Evolutionary conservation across 2,797 vertebrate species (phyloP).

Genomic region (Artibeus jamaicensis): DNA sequence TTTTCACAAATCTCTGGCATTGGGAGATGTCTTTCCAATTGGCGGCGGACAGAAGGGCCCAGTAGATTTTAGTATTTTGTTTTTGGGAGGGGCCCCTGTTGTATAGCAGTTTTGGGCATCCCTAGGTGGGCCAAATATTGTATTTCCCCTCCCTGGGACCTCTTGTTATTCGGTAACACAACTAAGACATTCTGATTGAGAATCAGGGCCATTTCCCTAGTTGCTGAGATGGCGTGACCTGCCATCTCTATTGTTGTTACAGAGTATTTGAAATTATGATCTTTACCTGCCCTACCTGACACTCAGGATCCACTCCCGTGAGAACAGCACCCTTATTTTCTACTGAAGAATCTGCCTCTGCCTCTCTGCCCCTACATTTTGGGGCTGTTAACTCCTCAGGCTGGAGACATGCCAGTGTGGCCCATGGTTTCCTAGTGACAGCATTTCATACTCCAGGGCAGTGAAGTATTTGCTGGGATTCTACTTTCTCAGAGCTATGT

Average conservation of each 20-base stretch:
- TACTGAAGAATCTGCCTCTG: neutral
- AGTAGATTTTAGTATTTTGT: no score
- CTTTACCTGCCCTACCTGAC: neutral
- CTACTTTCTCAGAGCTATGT: neutral
- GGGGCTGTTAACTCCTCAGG: neutral
- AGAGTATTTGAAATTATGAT: neutral
- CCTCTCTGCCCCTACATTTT: neutral
- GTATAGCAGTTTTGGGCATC: no score
- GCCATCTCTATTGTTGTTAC: neutral
- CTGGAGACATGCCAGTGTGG: neutral
- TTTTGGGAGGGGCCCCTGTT: no score
- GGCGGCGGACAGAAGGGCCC: no score
- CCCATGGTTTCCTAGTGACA: neutral
- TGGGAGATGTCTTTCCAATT: no score
- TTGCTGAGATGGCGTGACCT: neutral
- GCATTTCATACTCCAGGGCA: neutral
- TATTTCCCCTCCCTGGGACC: no score
- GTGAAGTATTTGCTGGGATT: neutral
- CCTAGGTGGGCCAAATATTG: no score
- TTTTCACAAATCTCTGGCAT: no score
- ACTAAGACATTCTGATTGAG: neutral
- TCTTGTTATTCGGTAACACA: no score
- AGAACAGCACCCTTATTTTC: neutral
- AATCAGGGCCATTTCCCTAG: neutral
- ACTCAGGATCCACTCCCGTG: neutral